Percentiles rank a stretch among this genome's conserved stretches.
phyloP scores from a whole-genome alignment of 2,888 invertebrate species.

The Conistra vaccinii region DNA sequence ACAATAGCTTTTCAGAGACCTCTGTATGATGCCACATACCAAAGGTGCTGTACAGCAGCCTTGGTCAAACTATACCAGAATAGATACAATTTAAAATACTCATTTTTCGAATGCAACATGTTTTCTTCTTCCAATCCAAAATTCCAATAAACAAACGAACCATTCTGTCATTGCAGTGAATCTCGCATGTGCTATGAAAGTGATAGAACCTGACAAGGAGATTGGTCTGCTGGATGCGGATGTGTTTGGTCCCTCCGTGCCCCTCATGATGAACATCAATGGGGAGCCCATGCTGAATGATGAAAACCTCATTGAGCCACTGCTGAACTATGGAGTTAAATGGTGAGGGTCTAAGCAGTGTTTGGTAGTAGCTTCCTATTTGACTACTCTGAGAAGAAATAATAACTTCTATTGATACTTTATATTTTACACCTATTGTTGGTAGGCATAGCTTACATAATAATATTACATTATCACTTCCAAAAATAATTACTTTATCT shows the following conservation, averaged over 20 bases:
- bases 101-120: neutral
- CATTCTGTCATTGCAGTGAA: conserved; percentile 92
- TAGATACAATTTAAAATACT: neutral
- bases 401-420: neutral
- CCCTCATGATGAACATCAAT: conserved; percentile 97
- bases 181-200: conserved; percentile 95
- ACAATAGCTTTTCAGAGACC: too few relatives aligned
- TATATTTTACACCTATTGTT: neutral
- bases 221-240: conserved; percentile 98
- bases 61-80: neutral
- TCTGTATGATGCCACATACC: too few relatives aligned
- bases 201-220: conserved; percentile 91
- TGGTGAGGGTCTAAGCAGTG: conserved; percentile 91
- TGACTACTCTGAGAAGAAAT: neutral
- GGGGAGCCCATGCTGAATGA: conserved; percentile 95
- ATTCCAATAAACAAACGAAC: neutral
- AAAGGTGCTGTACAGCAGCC: too few relatives aligned
- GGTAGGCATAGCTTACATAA: neutral
- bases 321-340: conserved; percentile 97
- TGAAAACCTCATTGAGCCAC: conserved; percentile 95
- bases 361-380: neutral
- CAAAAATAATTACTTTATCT: conserved; percentile 24
- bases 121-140: neutral
- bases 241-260: conserved; percentile 98
- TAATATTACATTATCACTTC: conserved; percentile 7